These are phyloP conservation scores for Cirrhinus mrigala DNA, from an alignment of 2,797 vertebrate genomes.

Conservation along the genomic window DNA sequence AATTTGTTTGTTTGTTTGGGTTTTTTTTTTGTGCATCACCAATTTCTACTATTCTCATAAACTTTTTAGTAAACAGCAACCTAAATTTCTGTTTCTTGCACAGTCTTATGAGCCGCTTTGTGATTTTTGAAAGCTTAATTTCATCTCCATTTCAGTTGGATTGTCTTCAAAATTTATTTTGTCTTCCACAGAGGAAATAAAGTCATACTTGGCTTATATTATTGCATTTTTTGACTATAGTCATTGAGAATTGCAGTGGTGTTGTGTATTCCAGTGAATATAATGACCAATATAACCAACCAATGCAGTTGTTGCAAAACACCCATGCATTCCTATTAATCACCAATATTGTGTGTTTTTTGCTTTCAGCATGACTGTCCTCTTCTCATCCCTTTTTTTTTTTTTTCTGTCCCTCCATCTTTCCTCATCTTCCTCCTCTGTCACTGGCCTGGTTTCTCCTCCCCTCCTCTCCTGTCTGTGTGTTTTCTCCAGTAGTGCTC, in stretches of 20 bases:
- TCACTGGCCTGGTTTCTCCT: conserved; percentile 51
- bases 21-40: neutral
- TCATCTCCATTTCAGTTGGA: neutral
- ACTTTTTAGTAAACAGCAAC: neutral
- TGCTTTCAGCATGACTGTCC: conserved; percentile 27
- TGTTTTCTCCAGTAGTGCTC: conserved; percentile 69
- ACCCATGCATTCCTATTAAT: neutral
- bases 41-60: neutral
- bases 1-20: too few species aligned
- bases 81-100: neutral
- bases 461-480: conserved; percentile 5
- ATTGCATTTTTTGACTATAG: too few species aligned
- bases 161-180: neutral
- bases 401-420: neutral
- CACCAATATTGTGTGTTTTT: neutral
- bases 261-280: too few species aligned
- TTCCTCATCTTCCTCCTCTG: neutral
- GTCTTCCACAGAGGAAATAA: neutral
- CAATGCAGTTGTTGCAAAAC: conserved; percentile 7
- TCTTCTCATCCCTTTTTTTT: conserved; percentile 32
- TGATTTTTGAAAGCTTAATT: neutral
- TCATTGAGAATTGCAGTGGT: neutral
- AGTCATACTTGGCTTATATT: neutral
- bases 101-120: neutral
- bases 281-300: neutral